phyloP scores from a whole-genome alignment of 2,113 vertebrate genomes.

The Apaloderma vittatum region DNA sequence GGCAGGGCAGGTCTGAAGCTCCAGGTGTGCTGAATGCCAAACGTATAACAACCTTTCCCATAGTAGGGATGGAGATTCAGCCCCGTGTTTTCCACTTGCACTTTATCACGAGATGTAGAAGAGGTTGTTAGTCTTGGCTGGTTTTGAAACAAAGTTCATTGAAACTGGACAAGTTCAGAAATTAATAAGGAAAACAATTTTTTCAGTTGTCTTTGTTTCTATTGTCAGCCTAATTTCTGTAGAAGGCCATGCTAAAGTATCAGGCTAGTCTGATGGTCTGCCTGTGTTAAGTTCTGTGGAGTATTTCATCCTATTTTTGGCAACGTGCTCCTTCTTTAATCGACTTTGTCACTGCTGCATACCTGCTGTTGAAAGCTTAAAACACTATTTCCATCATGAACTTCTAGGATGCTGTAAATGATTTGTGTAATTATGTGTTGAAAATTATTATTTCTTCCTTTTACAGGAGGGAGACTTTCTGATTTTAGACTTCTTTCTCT shows the following conservation, averaged over 20 bases:
- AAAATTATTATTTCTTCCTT: neutral
- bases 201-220: neutral
- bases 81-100: neutral
- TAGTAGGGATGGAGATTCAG: neutral
- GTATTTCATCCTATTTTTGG: neutral
- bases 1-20: neutral
- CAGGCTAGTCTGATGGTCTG: neutral
- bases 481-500: neutral
- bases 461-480: neutral
- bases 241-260: neutral
- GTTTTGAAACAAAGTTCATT: neutral
- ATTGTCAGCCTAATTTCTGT: neutral
- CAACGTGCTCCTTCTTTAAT: fast-evolving
- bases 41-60: neutral
- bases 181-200: neutral
- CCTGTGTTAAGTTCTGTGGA: neutral
- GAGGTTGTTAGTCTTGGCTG: neutral
- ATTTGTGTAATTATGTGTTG: neutral
- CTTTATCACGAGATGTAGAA: fast-evolving
- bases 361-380: neutral
- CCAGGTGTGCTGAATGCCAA: too few relatives aligned
- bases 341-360: neutral
- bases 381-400: neutral
- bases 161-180: neutral
- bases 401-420: neutral